Base-by-base conservation (phyloP, 1,140 invertebrate genomes). In the Glomeris maerens region DNA sequence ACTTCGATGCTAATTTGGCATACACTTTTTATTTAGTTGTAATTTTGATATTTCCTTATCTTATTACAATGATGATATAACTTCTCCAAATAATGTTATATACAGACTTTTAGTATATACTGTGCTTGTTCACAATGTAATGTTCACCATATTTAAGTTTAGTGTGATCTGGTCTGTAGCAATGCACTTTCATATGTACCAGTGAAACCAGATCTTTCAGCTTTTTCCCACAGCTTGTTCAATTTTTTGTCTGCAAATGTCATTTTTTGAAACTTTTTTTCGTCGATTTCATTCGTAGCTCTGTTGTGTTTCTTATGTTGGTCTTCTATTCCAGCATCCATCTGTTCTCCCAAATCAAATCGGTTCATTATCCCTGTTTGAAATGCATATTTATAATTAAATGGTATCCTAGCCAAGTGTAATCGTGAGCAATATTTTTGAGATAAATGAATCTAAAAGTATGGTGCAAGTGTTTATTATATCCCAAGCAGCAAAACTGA, bases 161-260 rank as follows among this genome's bases (percentile, higher is more conserved):
- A 13, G n/a, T n/a, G n/a, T n/a, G n/a, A n/a, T n/a, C n/a, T n/a
- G n/a, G n/a, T n/a, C n/a, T n/a, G n/a, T n/a, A n/a, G 10, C 2
- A 21, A 50, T 49, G n/a, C n/a, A n/a, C n/a, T n/a, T n/a, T n/a
- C 13, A 42, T 22, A 23, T 25, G 49, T 64, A 78, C 77, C 68
- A 44, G 80, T 80, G 64, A 93, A 93, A 31, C 87, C 88, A 39
- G 82, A 78, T 38, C 75, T 66, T 70, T 90, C 83, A 0, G 88
- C 89, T 66, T 90, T 90, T 17, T 79, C 72, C 90, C 90, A 95
- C 1, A 95, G 67, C 59, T 85, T 80, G 61, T 89, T 88, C 1
- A 95, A 67, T 66, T 88, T 90, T 62, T 88, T 86, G 63, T 94
- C 88, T 69, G 81, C 82, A 63, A 93, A 92, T 2, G 90, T 54